Percentiles rank a stretch among this genome's conserved stretches.
These are phyloP conservation scores for Harpagifer antarcticus DNA, from an alignment of 2,797 vertebrate genomes.

Conservation along the genomic window DNA sequence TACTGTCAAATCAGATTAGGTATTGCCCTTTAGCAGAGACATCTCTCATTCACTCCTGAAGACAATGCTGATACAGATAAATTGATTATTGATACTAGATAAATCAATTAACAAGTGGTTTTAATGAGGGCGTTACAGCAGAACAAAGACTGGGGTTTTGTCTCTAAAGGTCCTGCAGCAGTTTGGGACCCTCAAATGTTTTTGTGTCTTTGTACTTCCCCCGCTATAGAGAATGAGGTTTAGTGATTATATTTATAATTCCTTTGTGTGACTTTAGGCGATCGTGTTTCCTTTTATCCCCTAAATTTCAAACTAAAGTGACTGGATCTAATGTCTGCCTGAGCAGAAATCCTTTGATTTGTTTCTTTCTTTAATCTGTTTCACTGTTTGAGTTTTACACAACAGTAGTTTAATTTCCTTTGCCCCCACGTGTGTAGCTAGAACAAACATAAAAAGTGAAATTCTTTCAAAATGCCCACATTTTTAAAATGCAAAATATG, in stretches of 20 bases:
- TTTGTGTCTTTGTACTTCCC: constrained; percentile 57
- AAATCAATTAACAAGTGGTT: constrained; percentile 39
- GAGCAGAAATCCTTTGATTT: constrained; percentile 56
- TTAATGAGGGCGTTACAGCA: constrained; percentile 27
- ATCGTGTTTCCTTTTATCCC: constrained; percentile 68
- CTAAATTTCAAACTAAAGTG: constrained; percentile 60
- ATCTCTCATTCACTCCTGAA: neutral
- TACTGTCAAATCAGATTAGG: constrained; percentile 1
- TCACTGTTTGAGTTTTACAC: constrained; percentile 33
- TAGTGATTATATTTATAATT: constrained; percentile 54
- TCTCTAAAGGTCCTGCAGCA: constrained; percentile 31
- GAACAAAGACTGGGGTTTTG: constrained; percentile 34
- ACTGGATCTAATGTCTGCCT: constrained; percentile 57
- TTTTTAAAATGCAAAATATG: neutral
- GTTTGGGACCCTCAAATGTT: constrained; percentile 32
- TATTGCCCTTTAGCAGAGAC: neutral
- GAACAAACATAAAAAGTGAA: neutral
- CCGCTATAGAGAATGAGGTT: constrained; percentile 48
- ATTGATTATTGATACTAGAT: constrained; percentile 25
- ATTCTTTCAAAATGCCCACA: neutral
- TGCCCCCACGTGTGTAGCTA: neutral
- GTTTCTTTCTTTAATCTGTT: constrained; percentile 50
- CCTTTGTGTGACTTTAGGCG: constrained; percentile 46
- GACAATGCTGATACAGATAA: constrained; percentile 10
- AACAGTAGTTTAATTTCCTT: constrained; percentile 28